Evolutionary conservation across 2,888 invertebrate genomes (phyloP), one percentile per base, ranked within the genome.

Genomic region (Sympetrum striolatum): DNA sequence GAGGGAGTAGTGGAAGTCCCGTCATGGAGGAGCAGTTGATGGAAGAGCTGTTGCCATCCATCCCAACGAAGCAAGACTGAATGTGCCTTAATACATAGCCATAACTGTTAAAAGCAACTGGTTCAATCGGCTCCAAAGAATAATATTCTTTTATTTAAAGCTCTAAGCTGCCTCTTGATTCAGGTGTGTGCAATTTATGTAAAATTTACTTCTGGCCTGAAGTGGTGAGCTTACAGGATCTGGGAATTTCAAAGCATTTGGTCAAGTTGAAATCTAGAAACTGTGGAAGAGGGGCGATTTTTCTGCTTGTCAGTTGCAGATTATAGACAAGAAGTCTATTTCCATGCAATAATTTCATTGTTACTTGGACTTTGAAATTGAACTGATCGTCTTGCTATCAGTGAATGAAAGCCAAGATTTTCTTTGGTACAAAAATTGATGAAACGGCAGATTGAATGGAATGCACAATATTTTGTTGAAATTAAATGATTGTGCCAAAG

Each of bases 21-120:
- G 86, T 60, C 18, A 60, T 58, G 8, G 37, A 60, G n/a, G 86
- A 86, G 22, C 58, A 60, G 1, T 60, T 60, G 37, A 60, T 58
- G 18, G 86, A 86, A 14, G 86, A 86, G 25, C 60, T 86, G 37
- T 18, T 60, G 60, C 14, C 58, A 82, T 18, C 53, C 82, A 6
- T 31, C 64, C 64, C n/a, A 31, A 73, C 31, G 3, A 73, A 37
- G 86, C 60, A 64, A 39, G 60, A 22, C 37, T 64, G 60, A 60
- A 86, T 22, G 86, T 86, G 86, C 86, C 86, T 86, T 86, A 6
- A 14, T 86, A 35, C 60, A 60, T 22, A 39, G 86, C 37, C 60
- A 22, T 31, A 4, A 31, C 73, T 73, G 31, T 31, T 31, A 12
- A 73, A 10, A 31, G 25, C 14, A 31, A 73, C 31, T 4, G 10